A percentile compares a stretch with the other conserved stretches of the same genome.
These are phyloP conservation scores for Myotis yumanensis DNA, from an alignment of 2,113 vertebrate genomes.

Conservation along the genomic window DNA sequence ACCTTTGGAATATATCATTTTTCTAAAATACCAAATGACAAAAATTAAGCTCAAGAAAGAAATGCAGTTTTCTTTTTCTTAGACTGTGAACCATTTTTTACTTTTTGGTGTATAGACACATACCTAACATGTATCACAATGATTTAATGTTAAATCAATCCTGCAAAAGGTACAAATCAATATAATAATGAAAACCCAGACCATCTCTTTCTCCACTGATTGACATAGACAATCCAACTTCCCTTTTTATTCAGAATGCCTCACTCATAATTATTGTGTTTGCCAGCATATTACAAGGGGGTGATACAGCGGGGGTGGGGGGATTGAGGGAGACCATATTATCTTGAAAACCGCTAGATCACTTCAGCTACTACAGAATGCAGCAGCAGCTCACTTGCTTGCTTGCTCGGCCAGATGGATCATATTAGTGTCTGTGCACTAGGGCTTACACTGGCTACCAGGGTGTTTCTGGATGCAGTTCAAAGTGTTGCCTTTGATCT, in stretches of 20 bases:
- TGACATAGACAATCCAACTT: neutral
- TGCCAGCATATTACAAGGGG: neutral
- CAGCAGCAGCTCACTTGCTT: neutral
- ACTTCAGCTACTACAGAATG: neutral
- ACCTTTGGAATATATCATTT: neutral
- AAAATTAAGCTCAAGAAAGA: neutral
- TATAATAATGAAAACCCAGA: neutral
- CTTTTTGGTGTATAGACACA: neutral
- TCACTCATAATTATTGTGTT: neutral
- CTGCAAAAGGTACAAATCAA: neutral
- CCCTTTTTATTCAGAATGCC: neutral
- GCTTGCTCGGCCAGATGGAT: slow-evolving; percentile 63
- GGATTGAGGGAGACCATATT: no score
- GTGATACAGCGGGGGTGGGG: neutral
- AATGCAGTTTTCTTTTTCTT: neutral
- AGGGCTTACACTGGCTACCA: slow-evolving; percentile 28
- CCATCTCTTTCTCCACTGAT: neutral
- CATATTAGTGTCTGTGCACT: slow-evolving; percentile 47
- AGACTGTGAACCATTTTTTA: neutral
- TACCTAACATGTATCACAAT: neutral
- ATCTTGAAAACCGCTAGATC: neutral
- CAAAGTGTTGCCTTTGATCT: slow-evolving; percentile 74
- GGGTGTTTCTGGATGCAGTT: slow-evolving; percentile 68
- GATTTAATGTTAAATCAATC: neutral
- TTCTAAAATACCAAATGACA: neutral